Evolutionary conservation across 2,113 vertebrate species (phyloP).

Genomic region (Lagopus leucura): DNA sequence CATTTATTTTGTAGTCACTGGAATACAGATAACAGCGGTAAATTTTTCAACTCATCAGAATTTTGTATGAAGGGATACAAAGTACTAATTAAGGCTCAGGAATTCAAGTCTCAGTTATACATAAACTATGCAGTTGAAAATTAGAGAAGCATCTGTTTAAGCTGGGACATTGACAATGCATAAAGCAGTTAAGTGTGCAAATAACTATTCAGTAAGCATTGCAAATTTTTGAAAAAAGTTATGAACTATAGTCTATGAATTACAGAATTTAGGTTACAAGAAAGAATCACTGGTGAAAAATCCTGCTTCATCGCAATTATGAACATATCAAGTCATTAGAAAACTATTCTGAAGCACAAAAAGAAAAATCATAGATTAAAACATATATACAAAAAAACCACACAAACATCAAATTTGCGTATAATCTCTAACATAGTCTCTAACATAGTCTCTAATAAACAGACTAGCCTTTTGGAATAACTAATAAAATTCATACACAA

Average conservation of each 20-base stretch:
- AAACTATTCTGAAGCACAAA: background rate
- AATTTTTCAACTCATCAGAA: slow-evolving; percentile 24
- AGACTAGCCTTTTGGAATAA: background rate
- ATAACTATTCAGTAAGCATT: background rate
- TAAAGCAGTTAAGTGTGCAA: background rate
- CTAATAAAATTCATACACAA: background rate
- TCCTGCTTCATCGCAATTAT: background rate
- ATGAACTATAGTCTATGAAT: background rate
- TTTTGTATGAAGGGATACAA: slow-evolving; percentile 11
- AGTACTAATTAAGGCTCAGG: background rate
- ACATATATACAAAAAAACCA: background rate
- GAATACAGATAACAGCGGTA: background rate
- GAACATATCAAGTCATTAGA: background rate
- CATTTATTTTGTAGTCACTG: slow-evolving; percentile 22
- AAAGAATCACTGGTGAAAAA: background rate
- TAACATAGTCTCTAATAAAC: background rate
- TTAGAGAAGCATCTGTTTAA: background rate
- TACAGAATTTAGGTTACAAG: background rate
- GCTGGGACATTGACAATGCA: background rate
- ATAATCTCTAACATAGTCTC: background rate
- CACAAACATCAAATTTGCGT: background rate
- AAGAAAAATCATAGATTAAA: background rate
- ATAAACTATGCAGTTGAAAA: background rate
- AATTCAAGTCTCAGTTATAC: background rate
- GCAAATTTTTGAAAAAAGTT: background rate